phyloP scores from a whole-genome alignment of 2,888 invertebrate genomes.

The Colostygia pectinataria region DNA sequence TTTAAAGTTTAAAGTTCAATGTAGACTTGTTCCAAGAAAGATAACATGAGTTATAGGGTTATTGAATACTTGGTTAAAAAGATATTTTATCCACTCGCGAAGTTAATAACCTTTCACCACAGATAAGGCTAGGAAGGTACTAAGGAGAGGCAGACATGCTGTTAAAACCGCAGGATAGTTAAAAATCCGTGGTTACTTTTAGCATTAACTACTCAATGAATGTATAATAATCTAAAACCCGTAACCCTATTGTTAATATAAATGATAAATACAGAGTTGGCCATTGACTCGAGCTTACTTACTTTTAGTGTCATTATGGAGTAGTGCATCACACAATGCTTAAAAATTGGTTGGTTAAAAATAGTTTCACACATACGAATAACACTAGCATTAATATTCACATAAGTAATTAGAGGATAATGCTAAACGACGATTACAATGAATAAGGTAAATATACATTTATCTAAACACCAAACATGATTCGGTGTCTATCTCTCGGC shows the following conservation, averaged over 20 bases:
- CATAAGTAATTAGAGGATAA: slow-evolving; percentile 19
- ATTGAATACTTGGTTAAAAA: too few species aligned
- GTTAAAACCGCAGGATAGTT: slow-evolving; percentile 51
- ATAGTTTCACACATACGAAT: slow-evolving; percentile 6
- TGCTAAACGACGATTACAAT: slow-evolving; percentile 61
- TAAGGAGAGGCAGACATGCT: slow-evolving; percentile 63
- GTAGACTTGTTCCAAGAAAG: slow-evolving; percentile 47
- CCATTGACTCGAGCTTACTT: too few species aligned
- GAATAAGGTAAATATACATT: slow-evolving; percentile 22
- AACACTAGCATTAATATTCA: slow-evolving; percentile 12
- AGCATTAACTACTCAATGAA: too few species aligned
- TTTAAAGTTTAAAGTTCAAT: slow-evolving; percentile 19
- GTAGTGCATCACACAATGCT: background rate
- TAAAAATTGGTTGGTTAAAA: slow-evolving; percentile 3
- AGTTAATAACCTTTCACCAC: slow-evolving; percentile 43
- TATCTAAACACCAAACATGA: slow-evolving; percentile 53
- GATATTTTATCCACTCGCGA: too few species aligned
- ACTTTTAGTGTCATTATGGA: too few species aligned
- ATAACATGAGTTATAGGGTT: slow-evolving; percentile 21
- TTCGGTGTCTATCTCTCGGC: slow-evolving; percentile 62
- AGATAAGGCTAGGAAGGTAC: slow-evolving; percentile 57
- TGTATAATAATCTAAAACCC: too few species aligned
- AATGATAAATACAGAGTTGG: too few species aligned
- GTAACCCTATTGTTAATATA: too few species aligned
- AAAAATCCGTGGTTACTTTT: slow-evolving; percentile 46